Evolutionary conservation across 2,888 invertebrate species (phyloP).

Genomic region (Philopedon plagiatum): DNA sequence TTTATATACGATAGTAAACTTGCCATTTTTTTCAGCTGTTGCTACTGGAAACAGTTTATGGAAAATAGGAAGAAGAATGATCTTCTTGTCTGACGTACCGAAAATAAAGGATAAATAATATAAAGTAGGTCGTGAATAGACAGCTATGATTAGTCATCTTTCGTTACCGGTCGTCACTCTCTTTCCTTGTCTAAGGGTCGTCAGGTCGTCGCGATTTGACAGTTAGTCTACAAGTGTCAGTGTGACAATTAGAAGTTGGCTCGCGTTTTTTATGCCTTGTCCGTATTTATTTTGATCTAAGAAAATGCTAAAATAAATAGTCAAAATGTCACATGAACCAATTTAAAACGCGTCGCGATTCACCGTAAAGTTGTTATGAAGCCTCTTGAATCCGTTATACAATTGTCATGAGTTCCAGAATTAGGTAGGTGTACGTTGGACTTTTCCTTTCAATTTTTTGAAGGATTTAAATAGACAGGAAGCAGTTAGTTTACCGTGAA

Average conservation of each 20-base stretch:
- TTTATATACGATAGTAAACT: too few relatives aligned
- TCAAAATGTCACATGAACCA: constrained; percentile 44
- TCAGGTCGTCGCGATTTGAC: background rate
- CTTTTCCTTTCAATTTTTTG: constrained; percentile 21
- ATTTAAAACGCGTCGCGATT: constrained; percentile 36
- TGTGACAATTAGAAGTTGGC: background rate
- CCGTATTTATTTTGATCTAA: constrained; percentile 29
- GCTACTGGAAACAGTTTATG: background rate
- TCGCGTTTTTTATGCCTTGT: constrained; percentile 37
- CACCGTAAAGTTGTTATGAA: constrained; percentile 15
- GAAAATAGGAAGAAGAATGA: background rate
- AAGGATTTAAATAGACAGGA: constrained; percentile 5
- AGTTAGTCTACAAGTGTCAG: constrained; percentile 39
- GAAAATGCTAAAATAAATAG: constrained; percentile 40
- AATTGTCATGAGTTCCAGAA: constrained; percentile 70
- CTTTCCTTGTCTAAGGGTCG: too few relatives aligned
- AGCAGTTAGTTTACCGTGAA: constrained; percentile 1
- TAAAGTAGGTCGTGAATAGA: background rate
- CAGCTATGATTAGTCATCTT: constrained; percentile 37
- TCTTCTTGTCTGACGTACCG: background rate
- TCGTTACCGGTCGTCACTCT: constrained; percentile 17
- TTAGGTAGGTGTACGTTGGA: constrained; percentile 65
- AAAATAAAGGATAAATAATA: background rate
- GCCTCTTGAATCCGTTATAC: constrained; percentile 6
- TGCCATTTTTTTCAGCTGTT: too few relatives aligned